Base-by-base conservation (phyloP, 2,888 invertebrate genomes). In the Smittia aterrima region DNA sequence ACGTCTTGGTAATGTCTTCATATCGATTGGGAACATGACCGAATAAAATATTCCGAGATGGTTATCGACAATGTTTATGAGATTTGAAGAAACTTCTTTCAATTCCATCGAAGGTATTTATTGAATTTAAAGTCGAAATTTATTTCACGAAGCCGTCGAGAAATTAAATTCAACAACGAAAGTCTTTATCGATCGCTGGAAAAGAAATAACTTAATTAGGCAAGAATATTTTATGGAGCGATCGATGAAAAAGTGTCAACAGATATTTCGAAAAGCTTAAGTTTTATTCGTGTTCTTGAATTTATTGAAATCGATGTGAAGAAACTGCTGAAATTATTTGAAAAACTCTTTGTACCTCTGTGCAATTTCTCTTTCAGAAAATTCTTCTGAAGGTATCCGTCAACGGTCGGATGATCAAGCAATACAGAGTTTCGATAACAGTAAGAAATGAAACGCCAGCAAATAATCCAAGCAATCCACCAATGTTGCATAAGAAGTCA, bases 61-160 rank as follows among this genome's bases (percentile, higher is more conserved):
- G 7, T 70, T 70, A 70, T 70, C 70, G 70, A 9, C 20, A 32
- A 70, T 54, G 70, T 70, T 70, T 70, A 70, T 54, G 70, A 54
- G 53, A 70, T 70, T 70, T 24, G 32, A 64, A 64, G 22, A 58
- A 58, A 47, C 47, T 3, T 58, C 18, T 58, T 58, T 24, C 13
- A 58, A 25, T 64, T 64, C 25, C 27, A 3, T 64, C 27, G 58
- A 58, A 58, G 11, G 64, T 70, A 70, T 70, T 70, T 70, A 70
- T 70, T 54, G 70, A 70, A 53, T 54, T 24, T 70, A 4, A 18
- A 27, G 32, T 70, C 20, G 6, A 16, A 70, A 70, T 70, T 70
- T 70, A 70, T 70, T 20, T 20, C 7, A 38, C 25, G 24, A 47
- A 24, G 22, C n/a, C 11, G 3, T 38, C 3, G 22, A 66, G 27